These are phyloP conservation scores for Lasioglossum baleicum DNA, from an alignment of 1,140 invertebrate species.

Conservation along the genomic window DNA sequence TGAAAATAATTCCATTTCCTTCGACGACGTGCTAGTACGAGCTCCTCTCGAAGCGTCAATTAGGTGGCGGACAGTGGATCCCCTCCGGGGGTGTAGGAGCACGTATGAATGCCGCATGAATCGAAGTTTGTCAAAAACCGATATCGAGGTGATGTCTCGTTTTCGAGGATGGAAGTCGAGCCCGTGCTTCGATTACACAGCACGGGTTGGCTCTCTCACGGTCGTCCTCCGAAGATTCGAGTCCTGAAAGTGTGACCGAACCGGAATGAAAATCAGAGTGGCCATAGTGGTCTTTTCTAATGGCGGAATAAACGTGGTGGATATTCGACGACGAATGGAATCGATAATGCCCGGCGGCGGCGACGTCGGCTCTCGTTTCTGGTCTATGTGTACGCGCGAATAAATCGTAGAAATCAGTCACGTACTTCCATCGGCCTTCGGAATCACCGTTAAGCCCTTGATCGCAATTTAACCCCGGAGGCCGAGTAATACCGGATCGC, in stretches of 20 bases:
- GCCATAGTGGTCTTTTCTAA: constrained; percentile 27
- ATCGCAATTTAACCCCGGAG: constrained; percentile 76
- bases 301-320: constrained; percentile 3
- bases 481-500: constrained; percentile 74
- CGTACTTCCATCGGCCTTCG: constrained; percentile 74
- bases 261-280: constrained; percentile 22
- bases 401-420: constrained; percentile 70
- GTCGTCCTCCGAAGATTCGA: constrained; percentile 16
- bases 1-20: not conserved
- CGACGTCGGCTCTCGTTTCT: not conserved
- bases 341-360: constrained; percentile 53
- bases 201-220: not conserved
- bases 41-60: too few species aligned
- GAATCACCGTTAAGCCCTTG: constrained; percentile 78
- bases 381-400: constrained; percentile 44
- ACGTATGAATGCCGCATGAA: too few species aligned
- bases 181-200: constrained; percentile 50
- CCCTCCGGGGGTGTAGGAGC: too few species aligned
- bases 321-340: constrained; percentile 44
- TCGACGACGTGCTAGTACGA: too few species aligned
- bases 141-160: constrained; percentile 19
- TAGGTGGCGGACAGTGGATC: too few species aligned
- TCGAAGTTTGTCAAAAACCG: constrained; percentile 2
- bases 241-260: not conserved
- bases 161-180: too few species aligned